Evolutionary conservation across 2,113 vertebrate species (phyloP).

Genomic region (Anarrhichthys ocellatus): DNA sequence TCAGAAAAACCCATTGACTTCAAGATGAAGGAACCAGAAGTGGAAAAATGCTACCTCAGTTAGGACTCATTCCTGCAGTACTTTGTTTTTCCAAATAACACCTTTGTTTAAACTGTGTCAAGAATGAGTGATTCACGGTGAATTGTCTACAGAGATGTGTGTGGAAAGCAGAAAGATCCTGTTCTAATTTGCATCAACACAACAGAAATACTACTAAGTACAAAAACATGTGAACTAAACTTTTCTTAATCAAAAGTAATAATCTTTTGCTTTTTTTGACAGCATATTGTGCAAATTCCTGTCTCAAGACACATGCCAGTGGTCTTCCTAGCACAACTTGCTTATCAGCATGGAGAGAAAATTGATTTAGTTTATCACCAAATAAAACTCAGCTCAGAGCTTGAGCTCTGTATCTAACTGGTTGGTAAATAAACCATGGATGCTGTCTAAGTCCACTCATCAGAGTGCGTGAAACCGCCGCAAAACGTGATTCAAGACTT

Average conservation of each 20-base stretch:
- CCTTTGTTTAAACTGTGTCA: not conserved
- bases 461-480: not conserved
- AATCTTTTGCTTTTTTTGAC: not conserved
- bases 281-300: not conserved
- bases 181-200: not conserved
- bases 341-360: conserved; percentile 18
- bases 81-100: not conserved
- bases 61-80: too few species aligned
- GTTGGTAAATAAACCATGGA: conserved; percentile 42
- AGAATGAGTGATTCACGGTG: not conserved
- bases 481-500: conserved; percentile 26
- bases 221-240: not conserved
- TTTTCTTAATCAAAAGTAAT: not conserved
- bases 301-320: not conserved
- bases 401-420: conserved; percentile 22
- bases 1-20: too few species aligned
- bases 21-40: too few species aligned
- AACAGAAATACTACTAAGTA: not conserved
- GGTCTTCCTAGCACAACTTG: not conserved
- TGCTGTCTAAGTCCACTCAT: conserved; percentile 24
- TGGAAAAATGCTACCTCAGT: too few species aligned
- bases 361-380: conserved; percentile 39
- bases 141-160: not conserved
- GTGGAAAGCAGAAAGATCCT: not conserved
- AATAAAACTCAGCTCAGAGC: conserved; percentile 24